Base-by-base conservation (phyloP, 2,888 invertebrate genomes). In the Deilephila elpenor region DNA sequence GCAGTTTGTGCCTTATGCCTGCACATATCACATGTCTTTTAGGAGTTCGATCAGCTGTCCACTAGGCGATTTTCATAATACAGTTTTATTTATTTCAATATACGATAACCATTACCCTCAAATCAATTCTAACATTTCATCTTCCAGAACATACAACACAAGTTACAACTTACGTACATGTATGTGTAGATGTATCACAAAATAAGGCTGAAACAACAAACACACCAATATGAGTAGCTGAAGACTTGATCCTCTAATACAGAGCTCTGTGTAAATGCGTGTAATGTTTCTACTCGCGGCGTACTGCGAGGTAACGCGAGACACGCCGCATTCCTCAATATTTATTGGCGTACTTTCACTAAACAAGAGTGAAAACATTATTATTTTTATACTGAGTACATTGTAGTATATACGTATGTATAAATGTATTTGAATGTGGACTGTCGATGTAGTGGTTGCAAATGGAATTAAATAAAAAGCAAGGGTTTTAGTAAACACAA, bases 161-260 rank as follows among this genome's bases (percentile, higher is more conserved):
- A 44, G 11, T 44, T 1, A 11, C 11, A 14, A 44, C 11, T 44
- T 44, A 44, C 11, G 25, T 11, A 44, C 44, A n/a, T 56, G n/a
- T 56, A n/a, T 56, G n/a, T 56, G n/a, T n/a, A 56, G n/a, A n/a
- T n/a, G 7, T 56, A 56, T n/a, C 56, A 56, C n/a, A 56, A 56
- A 56, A 56, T 7, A 56, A 56, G 56, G 56, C 53, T 56, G 1
- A 56, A 56, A 56, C 56, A 56, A 56, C 3, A 56, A 56, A 56
- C 56, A 56, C n/a, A 56, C 19, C 56, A n/a, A 56, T 56, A n/a
- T 56, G 56, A 56, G 56, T n/a, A 7, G 37, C 37, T n/a, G 56
- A 56, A 56, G 56, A 56, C 56, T 56, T 56, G 56, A 56, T 56
- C 56, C 56, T n/a, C 11, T 44, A 56, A 56, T n/a, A n/a, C 56